These are phyloP conservation scores for Chauna torquata DNA, from an alignment of 2,113 vertebrate genomes.

Conservation along the genomic window DNA sequence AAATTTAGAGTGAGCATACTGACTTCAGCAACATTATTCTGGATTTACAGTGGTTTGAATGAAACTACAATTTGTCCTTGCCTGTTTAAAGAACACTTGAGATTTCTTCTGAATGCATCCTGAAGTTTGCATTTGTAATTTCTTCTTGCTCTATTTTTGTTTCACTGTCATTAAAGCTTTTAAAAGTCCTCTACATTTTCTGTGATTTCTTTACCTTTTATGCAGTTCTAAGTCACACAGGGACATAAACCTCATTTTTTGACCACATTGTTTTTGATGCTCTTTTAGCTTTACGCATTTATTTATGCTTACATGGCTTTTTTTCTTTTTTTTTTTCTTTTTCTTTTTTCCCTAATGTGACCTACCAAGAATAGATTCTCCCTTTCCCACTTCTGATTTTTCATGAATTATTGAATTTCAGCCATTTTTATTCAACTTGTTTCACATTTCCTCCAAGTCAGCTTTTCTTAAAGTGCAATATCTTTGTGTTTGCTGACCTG, in stretches of 20 bases:
- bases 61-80: not conserved
- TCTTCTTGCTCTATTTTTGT: not conserved
- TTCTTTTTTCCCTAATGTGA: not conserved
- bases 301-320: slow-evolving; percentile 27
- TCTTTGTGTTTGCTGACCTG: slow-evolving; percentile 34
- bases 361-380: slow-evolving; percentile 23
- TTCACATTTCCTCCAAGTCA: slow-evolving; percentile 41
- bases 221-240: not conserved
- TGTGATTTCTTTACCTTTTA: not conserved
- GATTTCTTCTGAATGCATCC: not conserved
- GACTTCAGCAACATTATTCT: not conserved
- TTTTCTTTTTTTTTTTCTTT: not conserved
- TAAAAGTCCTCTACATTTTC: not conserved
- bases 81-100: not conserved
- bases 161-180: not conserved
- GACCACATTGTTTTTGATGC: not conserved
- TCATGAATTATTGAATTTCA: slow-evolving; percentile 54
- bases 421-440: slow-evolving; percentile 37
- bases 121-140: not conserved
- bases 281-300: slow-evolving; percentile 30
- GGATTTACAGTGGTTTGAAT: not conserved
- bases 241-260: not conserved
- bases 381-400: slow-evolving; percentile 11
- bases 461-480: slow-evolving; percentile 40
- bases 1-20: not conserved